Evolutionary conservation across 2,113 vertebrate species (phyloP).

Genomic region (Oenanthe melanoleuca): DNA sequence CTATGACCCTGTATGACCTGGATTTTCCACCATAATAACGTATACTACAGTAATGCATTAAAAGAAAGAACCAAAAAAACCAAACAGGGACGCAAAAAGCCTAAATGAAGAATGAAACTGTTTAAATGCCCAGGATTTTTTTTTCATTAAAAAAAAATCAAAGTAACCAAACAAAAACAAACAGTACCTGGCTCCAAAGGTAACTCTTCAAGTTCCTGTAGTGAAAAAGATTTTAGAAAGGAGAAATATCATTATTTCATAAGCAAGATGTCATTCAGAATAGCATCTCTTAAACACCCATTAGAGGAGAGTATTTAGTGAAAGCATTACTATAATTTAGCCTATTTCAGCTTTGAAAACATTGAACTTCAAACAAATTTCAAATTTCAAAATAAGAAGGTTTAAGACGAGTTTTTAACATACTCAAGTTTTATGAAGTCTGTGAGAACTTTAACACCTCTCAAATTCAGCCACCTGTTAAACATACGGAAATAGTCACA

Average conservation of each 20-base stretch:
- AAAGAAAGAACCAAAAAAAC: not conserved
- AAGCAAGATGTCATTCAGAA: not conserved
- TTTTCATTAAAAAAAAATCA: not conserved
- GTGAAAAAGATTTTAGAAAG: slow-evolving; percentile 6
- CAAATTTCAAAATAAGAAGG: not conserved
- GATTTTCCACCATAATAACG: slow-evolving; percentile 54
- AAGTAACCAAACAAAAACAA: not conserved
- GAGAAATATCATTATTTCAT: not conserved
- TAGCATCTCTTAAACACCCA: not conserved
- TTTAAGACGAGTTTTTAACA: not conserved
- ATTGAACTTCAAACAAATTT: not conserved
- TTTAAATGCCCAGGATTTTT: not conserved
- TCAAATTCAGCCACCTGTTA: not conserved
- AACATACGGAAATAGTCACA: not conserved
- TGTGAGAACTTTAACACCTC: not conserved
- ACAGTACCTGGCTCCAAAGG: slow-evolving; percentile 90
- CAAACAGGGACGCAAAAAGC: slow-evolving; percentile 1
- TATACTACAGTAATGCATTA: slow-evolving; percentile 38
- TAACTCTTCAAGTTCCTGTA: slow-evolving; percentile 76
- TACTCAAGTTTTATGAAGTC: not conserved
- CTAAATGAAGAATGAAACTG: slow-evolving; percentile 28
- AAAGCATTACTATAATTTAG: not conserved
- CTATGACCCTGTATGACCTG: slow-evolving; percentile 71
- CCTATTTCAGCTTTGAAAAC: not conserved
- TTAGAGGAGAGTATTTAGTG: accelerated